These are phyloP conservation scores for Sapayoa aenigma DNA, from an alignment of 2,113 vertebrate species.

Conservation along the genomic window DNA sequence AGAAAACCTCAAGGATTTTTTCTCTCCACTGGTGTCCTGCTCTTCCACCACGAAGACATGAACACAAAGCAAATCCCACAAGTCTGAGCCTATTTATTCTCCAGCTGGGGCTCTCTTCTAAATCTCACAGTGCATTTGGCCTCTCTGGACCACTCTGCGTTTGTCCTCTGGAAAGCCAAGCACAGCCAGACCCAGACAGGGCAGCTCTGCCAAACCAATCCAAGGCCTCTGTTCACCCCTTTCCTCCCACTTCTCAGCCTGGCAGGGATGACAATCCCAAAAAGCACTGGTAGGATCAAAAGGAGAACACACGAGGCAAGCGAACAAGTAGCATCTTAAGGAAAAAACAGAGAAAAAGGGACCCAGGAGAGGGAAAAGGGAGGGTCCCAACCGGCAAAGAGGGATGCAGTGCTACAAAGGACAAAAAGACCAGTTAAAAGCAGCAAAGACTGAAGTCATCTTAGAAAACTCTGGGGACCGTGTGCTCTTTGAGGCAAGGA, in stretches of 20 bases:
- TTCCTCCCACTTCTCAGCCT: neutral
- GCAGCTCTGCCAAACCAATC: neutral
- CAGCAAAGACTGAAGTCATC: neutral
- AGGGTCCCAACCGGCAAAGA: neutral
- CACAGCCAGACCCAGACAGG: neutral
- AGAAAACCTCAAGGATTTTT: neutral
- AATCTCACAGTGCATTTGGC: neutral
- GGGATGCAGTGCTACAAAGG: neutral
- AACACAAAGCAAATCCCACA: neutral
- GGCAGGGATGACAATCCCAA: neutral
- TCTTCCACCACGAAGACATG: neutral
- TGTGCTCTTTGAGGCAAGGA: neutral
- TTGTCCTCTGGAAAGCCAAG: neutral
- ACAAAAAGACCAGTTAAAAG: slow-evolving; percentile 36
- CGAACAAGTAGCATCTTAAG: neutral
- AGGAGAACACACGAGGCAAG: neutral
- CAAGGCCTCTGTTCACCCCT: neutral
- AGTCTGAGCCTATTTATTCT: neutral
- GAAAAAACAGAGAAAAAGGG: neutral
- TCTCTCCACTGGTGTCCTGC: neutral
- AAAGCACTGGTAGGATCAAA: neutral
- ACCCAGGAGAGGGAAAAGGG: neutral
- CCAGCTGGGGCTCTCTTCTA: neutral
- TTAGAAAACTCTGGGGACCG: neutral
- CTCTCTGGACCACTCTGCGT: neutral